A percentile compares a stretch with the other conserved stretches of the same genome.
These are phyloP conservation scores for Portunus trituberculatus DNA, from an alignment of 1,140 invertebrate species.

Conservation along the genomic window DNA sequence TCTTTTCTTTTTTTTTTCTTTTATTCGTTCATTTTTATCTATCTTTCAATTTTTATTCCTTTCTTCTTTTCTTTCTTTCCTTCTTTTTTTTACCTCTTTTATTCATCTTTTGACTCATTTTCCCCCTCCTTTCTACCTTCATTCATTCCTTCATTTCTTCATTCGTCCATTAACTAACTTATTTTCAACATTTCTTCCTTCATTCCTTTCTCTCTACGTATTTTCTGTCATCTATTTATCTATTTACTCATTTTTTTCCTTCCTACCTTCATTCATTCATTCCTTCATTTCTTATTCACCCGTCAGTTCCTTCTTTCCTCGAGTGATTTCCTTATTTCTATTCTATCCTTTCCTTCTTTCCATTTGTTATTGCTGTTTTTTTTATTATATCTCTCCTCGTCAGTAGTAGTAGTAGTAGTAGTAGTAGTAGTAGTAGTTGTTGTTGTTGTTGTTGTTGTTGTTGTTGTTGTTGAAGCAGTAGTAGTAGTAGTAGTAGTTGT, in stretches of 20 bases:
- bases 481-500: too few relatives aligned
- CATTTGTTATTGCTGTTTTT: too few relatives aligned
- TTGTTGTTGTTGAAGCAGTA: too few relatives aligned
- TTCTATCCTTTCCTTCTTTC: too few relatives aligned
- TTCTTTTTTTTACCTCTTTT: background rate
- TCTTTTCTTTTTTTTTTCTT: conserved; percentile 24
- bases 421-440: too few relatives aligned
- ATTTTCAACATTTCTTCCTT: background rate
- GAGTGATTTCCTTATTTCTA: background rate
- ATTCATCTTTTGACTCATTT: background rate
- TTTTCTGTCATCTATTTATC: background rate
- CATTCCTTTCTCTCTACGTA: background rate
- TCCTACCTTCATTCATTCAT: too few relatives aligned
- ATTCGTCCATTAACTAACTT: too few relatives aligned
- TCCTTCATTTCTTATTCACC: background rate
- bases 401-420: too few relatives aligned
- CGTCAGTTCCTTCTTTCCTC: background rate
- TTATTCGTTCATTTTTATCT: background rate
- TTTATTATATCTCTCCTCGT: too few relatives aligned
- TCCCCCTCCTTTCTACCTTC: background rate
- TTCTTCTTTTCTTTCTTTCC: background rate
- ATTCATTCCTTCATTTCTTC: background rate
- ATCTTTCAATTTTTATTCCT: too few relatives aligned
- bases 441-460: too few relatives aligned
- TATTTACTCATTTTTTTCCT: too few relatives aligned